A percentile compares a stretch with the other conserved stretches of the same genome.
Conservation (phyloP, 2,888 invertebrate genomes). For the Ganaspis brasiliensis region DNA sequence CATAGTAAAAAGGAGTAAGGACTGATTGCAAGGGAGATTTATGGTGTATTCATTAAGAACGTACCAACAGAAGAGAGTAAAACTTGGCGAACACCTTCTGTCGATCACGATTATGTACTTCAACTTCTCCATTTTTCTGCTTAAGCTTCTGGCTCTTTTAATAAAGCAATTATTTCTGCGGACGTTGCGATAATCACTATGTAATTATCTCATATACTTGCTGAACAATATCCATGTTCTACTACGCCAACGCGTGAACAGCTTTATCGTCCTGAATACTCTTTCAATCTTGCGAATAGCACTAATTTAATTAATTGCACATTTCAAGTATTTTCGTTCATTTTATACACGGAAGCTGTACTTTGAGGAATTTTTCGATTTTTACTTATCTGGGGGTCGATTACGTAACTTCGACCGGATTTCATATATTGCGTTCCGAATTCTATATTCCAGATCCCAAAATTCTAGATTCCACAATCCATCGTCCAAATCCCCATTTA, state of each 20-base stretch:
- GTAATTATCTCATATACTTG: conserved; percentile 31
- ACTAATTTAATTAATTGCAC: conserved; percentile 5
- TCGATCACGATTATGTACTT: conserved; percentile 61
- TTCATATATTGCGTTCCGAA: too few relatives aligned
- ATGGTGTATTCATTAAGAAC: conserved; percentile 69
- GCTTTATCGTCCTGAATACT: conserved; percentile 15
- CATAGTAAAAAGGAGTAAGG: conserved; percentile 13
- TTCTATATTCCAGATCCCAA: too few relatives aligned
- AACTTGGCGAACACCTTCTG: conserved; percentile 61
- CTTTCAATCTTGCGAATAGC: not conserved
- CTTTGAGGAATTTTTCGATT: too few relatives aligned
- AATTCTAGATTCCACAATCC: too few relatives aligned
- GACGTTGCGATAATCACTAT: conserved; percentile 39
- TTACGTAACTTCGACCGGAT: too few relatives aligned
- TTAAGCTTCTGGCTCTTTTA: conserved; percentile 37
- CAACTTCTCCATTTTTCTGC: conserved; percentile 31
- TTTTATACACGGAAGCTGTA: too few relatives aligned
- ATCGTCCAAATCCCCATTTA: too few relatives aligned
- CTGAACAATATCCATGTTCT: conserved; percentile 30
- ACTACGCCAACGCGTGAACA: conserved; percentile 38
- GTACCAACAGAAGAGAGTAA: conserved; percentile 59
- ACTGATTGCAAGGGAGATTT: conserved; percentile 70
- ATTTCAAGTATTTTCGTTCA: not conserved
- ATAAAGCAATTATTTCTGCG: conserved; percentile 40
- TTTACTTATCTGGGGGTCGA: too few relatives aligned